Conservation (phyloP, 2,797 vertebrate species). For the Astyanax mexicanus region DNA sequence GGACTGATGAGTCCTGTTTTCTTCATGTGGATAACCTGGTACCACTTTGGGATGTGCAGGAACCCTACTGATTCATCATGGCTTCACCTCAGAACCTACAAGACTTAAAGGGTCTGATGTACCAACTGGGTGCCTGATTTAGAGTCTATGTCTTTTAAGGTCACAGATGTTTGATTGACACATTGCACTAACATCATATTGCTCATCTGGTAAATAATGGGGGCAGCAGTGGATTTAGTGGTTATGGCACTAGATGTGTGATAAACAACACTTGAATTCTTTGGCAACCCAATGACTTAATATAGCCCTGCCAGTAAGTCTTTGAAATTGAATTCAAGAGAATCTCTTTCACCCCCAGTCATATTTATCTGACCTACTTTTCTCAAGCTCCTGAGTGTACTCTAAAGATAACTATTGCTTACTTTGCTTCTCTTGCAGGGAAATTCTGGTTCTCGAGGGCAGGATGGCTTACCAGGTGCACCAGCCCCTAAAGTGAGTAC, state of each 20-base stretch:
- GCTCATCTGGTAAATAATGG: too few relatives aligned
- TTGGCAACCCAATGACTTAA: neutral
- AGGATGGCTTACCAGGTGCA: slow-evolving; percentile 55
- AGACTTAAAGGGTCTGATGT: too few relatives aligned
- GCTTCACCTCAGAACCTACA: too few relatives aligned
- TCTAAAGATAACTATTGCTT: neutral
- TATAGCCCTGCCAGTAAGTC: neutral
- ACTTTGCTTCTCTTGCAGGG: slow-evolving; percentile 54
- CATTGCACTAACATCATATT: too few relatives aligned
- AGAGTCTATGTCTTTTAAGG: too few relatives aligned
- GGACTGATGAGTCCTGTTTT: too few relatives aligned
- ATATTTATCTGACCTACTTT: neutral
- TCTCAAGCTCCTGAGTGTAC: neutral
- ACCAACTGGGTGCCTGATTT: too few relatives aligned
- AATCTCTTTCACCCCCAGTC: neutral
- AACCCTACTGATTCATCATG: too few relatives aligned
- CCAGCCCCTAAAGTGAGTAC: slow-evolving; percentile 62
- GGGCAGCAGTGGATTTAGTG: too few relatives aligned
- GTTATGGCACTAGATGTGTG: neutral
- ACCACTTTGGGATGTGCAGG: too few relatives aligned
- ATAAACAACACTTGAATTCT: neutral
- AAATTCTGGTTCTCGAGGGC: slow-evolving; percentile 57
- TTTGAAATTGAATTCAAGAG: neutral
- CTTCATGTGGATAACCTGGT: too few relatives aligned
- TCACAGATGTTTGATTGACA: too few relatives aligned